These are phyloP conservation scores for Dromas ardeola DNA, from an alignment of 2,113 vertebrate genomes.

Conservation along the genomic window DNA sequence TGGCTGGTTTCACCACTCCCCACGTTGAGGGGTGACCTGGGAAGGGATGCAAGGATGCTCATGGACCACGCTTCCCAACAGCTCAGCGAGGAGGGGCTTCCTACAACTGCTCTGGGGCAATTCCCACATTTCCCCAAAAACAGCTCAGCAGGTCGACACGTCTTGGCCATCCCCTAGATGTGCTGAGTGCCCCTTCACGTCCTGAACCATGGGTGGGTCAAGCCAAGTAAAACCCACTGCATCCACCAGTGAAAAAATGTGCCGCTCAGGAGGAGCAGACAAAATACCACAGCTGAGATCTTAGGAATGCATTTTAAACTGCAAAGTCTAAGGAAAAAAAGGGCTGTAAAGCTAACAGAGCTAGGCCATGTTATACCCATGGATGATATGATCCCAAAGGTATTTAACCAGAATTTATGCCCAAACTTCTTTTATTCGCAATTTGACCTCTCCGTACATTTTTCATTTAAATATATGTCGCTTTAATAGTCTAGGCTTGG, in stretches of 20 bases:
- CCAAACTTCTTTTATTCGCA: neutral
- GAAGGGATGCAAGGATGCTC: neutral
- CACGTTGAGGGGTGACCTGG: neutral
- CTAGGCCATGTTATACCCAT: rapidly evolving
- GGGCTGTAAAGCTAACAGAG: neutral
- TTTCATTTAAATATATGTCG: neutral
- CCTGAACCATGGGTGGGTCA: rapidly evolving
- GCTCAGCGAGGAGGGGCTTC: rapidly evolving
- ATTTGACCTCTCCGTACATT: neutral
- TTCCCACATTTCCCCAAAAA: rapidly evolving
- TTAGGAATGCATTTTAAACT: neutral
- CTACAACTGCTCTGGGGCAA: neutral
- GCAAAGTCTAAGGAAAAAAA: neutral
- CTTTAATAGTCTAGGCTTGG: neutral
- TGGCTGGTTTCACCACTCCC: neutral
- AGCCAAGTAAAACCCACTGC: neutral
- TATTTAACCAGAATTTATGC: neutral
- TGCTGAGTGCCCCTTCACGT: rapidly evolving
- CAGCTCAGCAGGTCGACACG: rapidly evolving
- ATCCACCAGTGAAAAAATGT: rapidly evolving
- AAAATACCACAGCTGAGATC: neutral
- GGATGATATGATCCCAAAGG: rapidly evolving
- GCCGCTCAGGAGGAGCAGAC: neutral
- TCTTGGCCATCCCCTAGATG: no score
- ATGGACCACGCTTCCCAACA: neutral